Base-by-base conservation (phyloP, 2,888 invertebrate genomes). In the Drosophila eohydei region DNA sequence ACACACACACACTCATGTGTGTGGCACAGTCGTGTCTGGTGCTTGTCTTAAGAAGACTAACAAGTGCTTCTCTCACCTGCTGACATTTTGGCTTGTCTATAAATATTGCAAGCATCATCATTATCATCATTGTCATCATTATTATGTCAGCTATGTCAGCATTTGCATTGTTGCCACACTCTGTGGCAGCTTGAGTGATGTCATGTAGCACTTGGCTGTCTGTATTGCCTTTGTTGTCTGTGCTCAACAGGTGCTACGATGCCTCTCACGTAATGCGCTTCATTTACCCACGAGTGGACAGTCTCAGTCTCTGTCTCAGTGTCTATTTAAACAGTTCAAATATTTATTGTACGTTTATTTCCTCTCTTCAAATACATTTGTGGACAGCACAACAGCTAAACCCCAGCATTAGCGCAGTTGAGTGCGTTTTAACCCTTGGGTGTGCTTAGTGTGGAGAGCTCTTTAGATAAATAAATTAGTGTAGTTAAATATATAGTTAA, bases 1-100 rank as follows among this genome's bases (percentile, higher is more conserved):
- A 4, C n/a, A 48, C 14, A 46, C 14, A 46, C 26, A 14, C 7
- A 5, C 4, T 30, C 21, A 26, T 14, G 36, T 55, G 43, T 54
- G 73, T 62, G 60, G 50, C 61, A 62, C 44, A 56, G 73, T 48
- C 9, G 28, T 50, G 63, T 63, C 67, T 65, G 66, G 66, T 41
- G 44, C 16, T 56, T 73, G 81, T 66, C 67, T 81, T 21, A 21
- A 21, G 80, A 83, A 83, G 83, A 83, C 68, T 61, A 68, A 80
- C 81, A 85, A 85, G 83, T 85, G 83, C 74, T 78, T 74, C 81
- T 75, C 83, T 78, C 83, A 84, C 85, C 80, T 84, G 51, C 77
- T 79, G 81, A 68, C 78, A 76, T 73, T 78, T 80, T 16, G 52
- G 70, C 62, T 55, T 61, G 67, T 72, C 71, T 66, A 75, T 74